Percentiles rank a stretch among this genome's conserved stretches.
Conservation (phyloP, 1,140 invertebrate genomes). For the Holcopasites calliopsidis region DNA sequence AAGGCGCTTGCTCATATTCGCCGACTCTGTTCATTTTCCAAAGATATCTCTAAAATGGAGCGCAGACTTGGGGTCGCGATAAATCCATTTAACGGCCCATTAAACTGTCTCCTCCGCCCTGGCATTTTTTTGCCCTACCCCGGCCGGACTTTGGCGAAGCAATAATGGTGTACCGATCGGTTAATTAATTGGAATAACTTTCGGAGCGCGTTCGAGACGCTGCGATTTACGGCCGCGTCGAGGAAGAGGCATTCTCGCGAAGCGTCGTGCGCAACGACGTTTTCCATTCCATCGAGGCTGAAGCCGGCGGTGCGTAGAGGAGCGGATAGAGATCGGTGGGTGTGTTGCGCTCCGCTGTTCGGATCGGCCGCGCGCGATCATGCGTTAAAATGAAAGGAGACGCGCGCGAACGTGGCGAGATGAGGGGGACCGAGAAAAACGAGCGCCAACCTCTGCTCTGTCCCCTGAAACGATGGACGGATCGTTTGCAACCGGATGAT, state of each 20-base stretch:
- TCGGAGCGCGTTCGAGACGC: background rate
- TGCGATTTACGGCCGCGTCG: background rate
- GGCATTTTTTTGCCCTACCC: background rate
- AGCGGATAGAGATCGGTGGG: conserved; percentile 73
- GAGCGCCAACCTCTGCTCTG: conserved; percentile 8
- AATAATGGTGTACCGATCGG: background rate
- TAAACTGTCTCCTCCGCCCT: background rate
- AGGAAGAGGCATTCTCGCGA: background rate
- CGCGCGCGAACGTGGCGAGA: conserved; percentile 63
- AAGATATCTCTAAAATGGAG: background rate
- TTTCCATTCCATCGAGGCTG: conserved; percentile 44
- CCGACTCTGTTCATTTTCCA: background rate
- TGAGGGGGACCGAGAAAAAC: conserved; percentile 56
- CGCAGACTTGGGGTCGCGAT: background rate
- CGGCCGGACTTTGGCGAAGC: background rate
- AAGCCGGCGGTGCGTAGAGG: conserved; percentile 36
- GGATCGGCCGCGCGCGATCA: conserved; percentile 74
- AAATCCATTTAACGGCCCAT: background rate
- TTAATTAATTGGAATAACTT: background rate
- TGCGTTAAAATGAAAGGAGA: conserved; percentile 80
- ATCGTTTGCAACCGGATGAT: background rate
- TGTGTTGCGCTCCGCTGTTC: conserved; percentile 68
- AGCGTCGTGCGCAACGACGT: background rate
- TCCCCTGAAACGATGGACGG: conserved; percentile 37
- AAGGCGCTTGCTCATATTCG: background rate